phyloP scores from a whole-genome alignment of 2,888 invertebrate species.

The Spilarctia lutea region DNA sequence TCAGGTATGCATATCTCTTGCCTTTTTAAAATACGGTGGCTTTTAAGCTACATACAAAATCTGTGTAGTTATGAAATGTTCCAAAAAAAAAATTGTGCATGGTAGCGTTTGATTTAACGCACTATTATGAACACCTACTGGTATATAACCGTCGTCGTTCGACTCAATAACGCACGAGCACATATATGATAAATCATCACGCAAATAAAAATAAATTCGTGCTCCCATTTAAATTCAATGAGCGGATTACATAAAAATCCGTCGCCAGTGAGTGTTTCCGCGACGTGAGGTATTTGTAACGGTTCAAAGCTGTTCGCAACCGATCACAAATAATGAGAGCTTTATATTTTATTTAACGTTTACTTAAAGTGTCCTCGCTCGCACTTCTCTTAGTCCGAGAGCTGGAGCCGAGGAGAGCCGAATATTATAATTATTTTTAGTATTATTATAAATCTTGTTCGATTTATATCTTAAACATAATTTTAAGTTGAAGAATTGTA shows the following conservation, averaged over 20 bases:
- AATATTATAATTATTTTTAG: no score
- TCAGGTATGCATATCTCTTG: no score
- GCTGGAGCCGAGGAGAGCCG: no score
- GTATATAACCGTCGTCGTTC: background rate
- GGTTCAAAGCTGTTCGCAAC: conserved; percentile 16
- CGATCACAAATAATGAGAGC: conserved; percentile 1
- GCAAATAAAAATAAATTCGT: conserved; percentile 21
- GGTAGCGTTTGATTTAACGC: background rate
- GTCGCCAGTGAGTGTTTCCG: conserved; percentile 10
- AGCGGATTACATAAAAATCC: conserved; percentile 22
- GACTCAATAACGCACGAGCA: background rate
- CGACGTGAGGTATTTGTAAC: conserved; percentile 16
- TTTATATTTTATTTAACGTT: conserved; percentile 17
- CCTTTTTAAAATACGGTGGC: no score
- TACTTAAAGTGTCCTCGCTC: background rate
- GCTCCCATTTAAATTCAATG: conserved; percentile 28
- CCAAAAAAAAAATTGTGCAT: no score
- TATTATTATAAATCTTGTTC: no score
- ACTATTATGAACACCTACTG: background rate
- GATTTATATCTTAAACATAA: no score
- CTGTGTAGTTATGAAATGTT: no score
- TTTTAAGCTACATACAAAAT: no score
- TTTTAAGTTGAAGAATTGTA: no score
- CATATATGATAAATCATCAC: conserved; percentile 15
- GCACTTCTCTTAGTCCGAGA: background rate